A percentile compares a stretch with the other conserved stretches of the same genome.
These are phyloP conservation scores for Sebastes aleutianus DNA, from an alignment of 2,797 vertebrate species.

Conservation along the genomic window DNA sequence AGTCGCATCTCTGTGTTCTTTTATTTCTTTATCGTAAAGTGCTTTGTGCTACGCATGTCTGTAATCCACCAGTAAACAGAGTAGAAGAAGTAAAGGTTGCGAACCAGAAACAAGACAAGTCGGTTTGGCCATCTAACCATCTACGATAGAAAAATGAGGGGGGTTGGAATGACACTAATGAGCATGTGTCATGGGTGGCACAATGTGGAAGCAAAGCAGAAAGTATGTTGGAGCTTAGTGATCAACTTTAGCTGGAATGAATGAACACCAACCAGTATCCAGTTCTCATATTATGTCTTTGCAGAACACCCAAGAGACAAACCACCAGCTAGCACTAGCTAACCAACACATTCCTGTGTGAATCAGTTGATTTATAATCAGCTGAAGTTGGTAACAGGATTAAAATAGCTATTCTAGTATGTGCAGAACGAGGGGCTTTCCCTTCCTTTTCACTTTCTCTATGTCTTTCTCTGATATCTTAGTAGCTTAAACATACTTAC, in stretches of 20 bases:
- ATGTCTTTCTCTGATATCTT: neutral
- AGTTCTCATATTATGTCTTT: conserved; percentile 7
- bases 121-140: too few relatives aligned
- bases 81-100: too few relatives aligned
- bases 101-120: too few relatives aligned
- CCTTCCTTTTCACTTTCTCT: conserved; percentile 10
- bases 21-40: too few relatives aligned
- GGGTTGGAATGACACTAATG: neutral
- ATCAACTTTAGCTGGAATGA: conserved; percentile 37
- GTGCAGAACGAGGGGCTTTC: conserved; percentile 17
- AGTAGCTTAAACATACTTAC: conserved; percentile 2
- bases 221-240: neutral
- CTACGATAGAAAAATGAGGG: too few relatives aligned
- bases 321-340: conserved; percentile 22
- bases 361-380: conserved; percentile 56
- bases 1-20: accelerated
- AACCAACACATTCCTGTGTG: conserved; percentile 39
- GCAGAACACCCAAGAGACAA: conserved; percentile 31
- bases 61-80: too few relatives aligned
- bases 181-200: conserved; percentile 18
- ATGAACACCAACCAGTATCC: conserved; percentile 14
- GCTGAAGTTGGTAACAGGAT: conserved; percentile 48
- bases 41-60: too few relatives aligned
- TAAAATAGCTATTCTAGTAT: conserved; percentile 19
- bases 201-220: conserved; percentile 7